Base-by-base conservation (phyloP, 2,113 vertebrate genomes). In the Solea solea region DNA sequence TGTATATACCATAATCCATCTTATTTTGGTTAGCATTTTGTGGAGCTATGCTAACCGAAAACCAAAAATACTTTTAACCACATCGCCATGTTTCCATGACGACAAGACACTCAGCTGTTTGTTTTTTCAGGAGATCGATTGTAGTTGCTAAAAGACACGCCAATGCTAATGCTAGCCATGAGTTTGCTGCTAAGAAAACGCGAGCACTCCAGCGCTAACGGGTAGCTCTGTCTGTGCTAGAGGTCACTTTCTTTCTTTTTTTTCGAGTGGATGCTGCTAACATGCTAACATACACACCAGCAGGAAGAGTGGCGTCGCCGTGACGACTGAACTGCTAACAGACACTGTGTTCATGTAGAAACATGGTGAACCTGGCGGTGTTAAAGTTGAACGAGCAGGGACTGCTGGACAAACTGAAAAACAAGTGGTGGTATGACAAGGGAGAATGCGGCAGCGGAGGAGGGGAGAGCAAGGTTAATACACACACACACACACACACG, bases 381-480 rank as follows among this genome's bases (percentile, higher is more conserved):
- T 90, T 90, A 89, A 90, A 90, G 87, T 86, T 90, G 89, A 89
- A 90, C 89, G 89, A 90, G 84, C 89, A 90, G 82, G 89, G 89
- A 16, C 89, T 90, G 72, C 89, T 90, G 87, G 89, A 90, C 89
- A 90, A 90, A 90, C 89, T 90, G 87, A 90, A 90, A 90, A 90
- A 90, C 87, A 90, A 90, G 87, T 90, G 89, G 89, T 90, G 89
- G 89, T 90, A 90, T 89, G 89, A 90, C 89, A 90, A 90, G 80
- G 89, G 89, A 72, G 89, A 90, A 69, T 90, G 89, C 87, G 89
- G 89, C 89, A 90, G 89, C 89, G 89, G 89, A 77, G 89, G 89
- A 88, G 89, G 89, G 86, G 89, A 90, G 80, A 90, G 89, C 89
- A 90, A 90, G 89, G 89, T 90, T 90, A 89, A 89, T 89, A 73